phyloP scores from a whole-genome alignment of 2,113 vertebrate genomes.

The Brachirus orientalis region DNA sequence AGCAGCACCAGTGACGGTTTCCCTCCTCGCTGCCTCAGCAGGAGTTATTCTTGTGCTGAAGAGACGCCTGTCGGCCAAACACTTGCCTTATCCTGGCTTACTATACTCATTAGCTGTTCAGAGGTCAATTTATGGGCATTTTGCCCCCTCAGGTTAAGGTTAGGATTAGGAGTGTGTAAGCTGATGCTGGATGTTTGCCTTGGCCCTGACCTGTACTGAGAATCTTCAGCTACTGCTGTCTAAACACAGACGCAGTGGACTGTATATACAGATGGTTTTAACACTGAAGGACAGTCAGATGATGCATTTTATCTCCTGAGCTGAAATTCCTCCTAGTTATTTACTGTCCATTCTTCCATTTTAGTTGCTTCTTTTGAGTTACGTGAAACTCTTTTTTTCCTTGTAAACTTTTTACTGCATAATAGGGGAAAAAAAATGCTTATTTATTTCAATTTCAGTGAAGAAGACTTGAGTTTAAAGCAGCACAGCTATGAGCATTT shows the following conservation, averaged over 20 bases:
- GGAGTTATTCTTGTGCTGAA: constrained; percentile 22
- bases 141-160: constrained; percentile 56
- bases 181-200: constrained; percentile 56
- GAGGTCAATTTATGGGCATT: constrained; percentile 39
- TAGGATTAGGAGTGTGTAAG: constrained; percentile 59
- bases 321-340: neutral
- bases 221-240: constrained; percentile 48
- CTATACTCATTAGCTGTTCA: constrained; percentile 44
- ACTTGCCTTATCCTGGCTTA: neutral
- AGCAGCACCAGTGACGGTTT: neutral
- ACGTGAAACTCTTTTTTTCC: neutral
- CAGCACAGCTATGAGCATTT: no score
- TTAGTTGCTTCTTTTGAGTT: no score
- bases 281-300: constrained; percentile 2
- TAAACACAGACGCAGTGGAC: constrained; percentile 42
- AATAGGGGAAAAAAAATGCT: no score
- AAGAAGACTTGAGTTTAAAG: no score
- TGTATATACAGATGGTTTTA: constrained; percentile 5
- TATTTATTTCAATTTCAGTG: no score
- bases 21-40: neutral
- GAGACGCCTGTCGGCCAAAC: constrained; percentile 20
- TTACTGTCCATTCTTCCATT: no score
- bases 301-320: neutral
- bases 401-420: no score
- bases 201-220: constrained; percentile 52